These are phyloP conservation scores for Zaprionus vittiger DNA, from an alignment of 1,140 invertebrate species.

Conservation along the genomic window DNA sequence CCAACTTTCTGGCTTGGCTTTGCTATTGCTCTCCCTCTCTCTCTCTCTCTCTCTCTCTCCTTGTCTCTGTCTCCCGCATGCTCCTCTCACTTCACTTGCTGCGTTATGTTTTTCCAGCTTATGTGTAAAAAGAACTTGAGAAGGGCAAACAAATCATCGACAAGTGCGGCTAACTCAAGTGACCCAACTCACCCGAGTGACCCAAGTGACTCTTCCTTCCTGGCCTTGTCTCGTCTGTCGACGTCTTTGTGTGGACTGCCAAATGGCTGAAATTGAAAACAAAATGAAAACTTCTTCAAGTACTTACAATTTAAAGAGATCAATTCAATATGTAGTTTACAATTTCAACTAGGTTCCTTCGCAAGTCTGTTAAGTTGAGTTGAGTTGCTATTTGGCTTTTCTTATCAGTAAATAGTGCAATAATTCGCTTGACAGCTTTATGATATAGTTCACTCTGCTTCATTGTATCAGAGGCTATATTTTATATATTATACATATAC, in stretches of 20 bases:
- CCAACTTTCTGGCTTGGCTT: conserved; percentile 4
- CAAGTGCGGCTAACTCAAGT: conserved; percentile 1
- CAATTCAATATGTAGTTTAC: neutral
- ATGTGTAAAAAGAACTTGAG: conserved; percentile 6
- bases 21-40: neutral
- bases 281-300: conserved; percentile 3
- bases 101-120: neutral
- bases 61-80: too few relatives aligned
- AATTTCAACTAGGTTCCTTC: neutral
- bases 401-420: too few relatives aligned
- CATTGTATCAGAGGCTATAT: neutral
- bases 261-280: conserved; percentile 2
- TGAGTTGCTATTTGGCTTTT: too few relatives aligned
- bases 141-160: conserved; percentile 5
- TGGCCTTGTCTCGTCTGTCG: neutral
- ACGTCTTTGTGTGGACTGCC: neutral
- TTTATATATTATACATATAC: too few relatives aligned
- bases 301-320: neutral
- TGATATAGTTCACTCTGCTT: neutral
- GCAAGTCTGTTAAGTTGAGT: too few relatives aligned
- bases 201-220: neutral
- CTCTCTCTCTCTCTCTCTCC: neutral
- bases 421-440: neutral
- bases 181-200: conserved; percentile 3
- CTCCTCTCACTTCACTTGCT: neutral